phyloP scores from a whole-genome alignment of 92 coral and sea anemone genomes.

The Porites rus region DNA sequence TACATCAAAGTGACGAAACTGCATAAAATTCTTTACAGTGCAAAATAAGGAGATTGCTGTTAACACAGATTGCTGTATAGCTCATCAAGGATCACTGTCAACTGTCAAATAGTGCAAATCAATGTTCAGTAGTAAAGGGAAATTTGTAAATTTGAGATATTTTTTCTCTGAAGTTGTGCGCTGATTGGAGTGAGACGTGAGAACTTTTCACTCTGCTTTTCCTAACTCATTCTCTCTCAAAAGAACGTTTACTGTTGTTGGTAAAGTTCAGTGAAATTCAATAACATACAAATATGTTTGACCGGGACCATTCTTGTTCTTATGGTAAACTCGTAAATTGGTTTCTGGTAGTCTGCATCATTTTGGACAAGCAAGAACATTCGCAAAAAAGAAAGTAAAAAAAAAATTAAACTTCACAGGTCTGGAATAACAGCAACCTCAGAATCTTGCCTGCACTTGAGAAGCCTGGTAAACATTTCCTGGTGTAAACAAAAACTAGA shows the following conservation, averaged over 20 bases:
- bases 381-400: neutral
- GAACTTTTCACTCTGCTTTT: no score
- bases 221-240: no score
- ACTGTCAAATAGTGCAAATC: neutral
- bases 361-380: neutral
- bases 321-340: no score
- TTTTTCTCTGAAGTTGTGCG: no score
- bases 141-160: no score
- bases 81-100: no score
- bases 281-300: no score
- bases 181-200: no score
- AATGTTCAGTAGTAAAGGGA: no score
- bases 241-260: no score
- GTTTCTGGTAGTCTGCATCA: neutral
- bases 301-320: no score
- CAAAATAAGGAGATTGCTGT: slow-evolving; percentile 9
- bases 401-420: neutral
- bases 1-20: neutral
- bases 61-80: neutral
- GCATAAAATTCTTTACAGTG: neutral
- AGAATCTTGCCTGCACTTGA: slow-evolving; percentile 11
- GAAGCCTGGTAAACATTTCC: slow-evolving; percentile 46
- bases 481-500: neutral
- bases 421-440: slow-evolving; percentile 25
- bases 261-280: no score